Conservation (phyloP, 1,140 invertebrate genomes). For the Lycorma delicatula region DNA sequence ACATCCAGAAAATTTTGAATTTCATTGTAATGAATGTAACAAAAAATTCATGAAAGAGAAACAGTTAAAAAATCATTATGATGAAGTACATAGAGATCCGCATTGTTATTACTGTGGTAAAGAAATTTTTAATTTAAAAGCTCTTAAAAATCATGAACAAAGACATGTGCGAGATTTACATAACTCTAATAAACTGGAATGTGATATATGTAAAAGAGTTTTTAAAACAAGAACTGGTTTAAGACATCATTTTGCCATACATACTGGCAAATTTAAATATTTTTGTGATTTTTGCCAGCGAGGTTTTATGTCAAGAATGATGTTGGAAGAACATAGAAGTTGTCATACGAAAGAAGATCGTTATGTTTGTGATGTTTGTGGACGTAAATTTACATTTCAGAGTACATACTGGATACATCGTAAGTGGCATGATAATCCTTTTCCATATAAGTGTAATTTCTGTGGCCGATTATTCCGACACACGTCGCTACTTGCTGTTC, state of each 20-base stretch:
- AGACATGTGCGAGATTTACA: no score
- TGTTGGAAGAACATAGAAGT: conserved; percentile 24
- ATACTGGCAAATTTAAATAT: conserved; percentile 26
- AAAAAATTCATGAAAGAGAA: no score
- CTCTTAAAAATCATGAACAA: no score
- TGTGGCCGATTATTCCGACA: conserved; percentile 26
- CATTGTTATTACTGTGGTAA: no score
- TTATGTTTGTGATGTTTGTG: conserved; percentile 27
- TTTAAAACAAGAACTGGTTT: conserved; percentile 26
- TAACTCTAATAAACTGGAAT: no score
- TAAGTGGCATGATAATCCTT: conserved; percentile 29
- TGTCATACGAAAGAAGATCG: conserved; percentile 26
- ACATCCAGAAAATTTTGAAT: no score
- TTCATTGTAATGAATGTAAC: no score
- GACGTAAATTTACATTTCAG: conserved; percentile 23
- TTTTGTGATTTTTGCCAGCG: conserved; percentile 25
- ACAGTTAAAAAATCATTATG: no score
- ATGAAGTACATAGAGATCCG: no score
- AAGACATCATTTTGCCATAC: conserved; percentile 18
- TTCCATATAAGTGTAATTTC: conserved; percentile 29
- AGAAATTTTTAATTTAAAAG: no score
- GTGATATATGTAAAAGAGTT: conserved; percentile 20
- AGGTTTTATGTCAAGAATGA: conserved; percentile 24
- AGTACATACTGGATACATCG: conserved; percentile 28
- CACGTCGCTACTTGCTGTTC: conserved; percentile 26